Percentiles rank a stretch among this genome's conserved stretches.
phyloP scores from a whole-genome alignment of 2,797 vertebrate genomes.

The Neopelma chrysocephalum region DNA sequence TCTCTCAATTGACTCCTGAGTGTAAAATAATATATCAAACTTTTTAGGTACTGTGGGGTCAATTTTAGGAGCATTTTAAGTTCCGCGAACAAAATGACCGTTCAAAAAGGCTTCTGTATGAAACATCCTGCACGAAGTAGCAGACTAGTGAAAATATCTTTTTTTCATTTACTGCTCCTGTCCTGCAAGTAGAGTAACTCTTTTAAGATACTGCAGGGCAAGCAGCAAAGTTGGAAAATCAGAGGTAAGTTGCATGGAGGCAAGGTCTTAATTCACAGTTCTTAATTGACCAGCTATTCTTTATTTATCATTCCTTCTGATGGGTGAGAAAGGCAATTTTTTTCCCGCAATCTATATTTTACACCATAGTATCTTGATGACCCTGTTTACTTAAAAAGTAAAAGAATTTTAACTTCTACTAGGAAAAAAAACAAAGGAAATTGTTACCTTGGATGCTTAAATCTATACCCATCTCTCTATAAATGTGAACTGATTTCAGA shows the following conservation, averaged over 20 bases:
- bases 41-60: conserved; percentile 27
- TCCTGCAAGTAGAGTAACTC: conserved; percentile 5
- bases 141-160: background rate
- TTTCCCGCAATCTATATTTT: background rate
- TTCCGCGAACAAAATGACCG: conserved; percentile 17
- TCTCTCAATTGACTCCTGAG: conserved; percentile 4
- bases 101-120: conserved; percentile 20
- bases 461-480: background rate
- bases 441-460: background rate
- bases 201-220: conserved; percentile 25
- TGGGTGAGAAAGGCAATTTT: background rate
- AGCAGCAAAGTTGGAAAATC: background rate
- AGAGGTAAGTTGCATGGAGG: background rate
- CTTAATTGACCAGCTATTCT: background rate
- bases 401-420: background rate
- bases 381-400: background rate
- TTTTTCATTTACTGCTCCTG: background rate
- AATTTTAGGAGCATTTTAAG: conserved; percentile 47
- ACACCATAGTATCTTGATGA: background rate
- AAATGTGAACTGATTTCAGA: background rate
- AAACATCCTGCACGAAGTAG: conserved; percentile 20
- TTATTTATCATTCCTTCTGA: background rate
- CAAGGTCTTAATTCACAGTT: background rate
- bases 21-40: conserved; percentile 43
- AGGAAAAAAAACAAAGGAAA: background rate